These are phyloP conservation scores for Clanis bilineata DNA, from an alignment of 2,888 invertebrate genomes.

Conservation along the genomic window DNA sequence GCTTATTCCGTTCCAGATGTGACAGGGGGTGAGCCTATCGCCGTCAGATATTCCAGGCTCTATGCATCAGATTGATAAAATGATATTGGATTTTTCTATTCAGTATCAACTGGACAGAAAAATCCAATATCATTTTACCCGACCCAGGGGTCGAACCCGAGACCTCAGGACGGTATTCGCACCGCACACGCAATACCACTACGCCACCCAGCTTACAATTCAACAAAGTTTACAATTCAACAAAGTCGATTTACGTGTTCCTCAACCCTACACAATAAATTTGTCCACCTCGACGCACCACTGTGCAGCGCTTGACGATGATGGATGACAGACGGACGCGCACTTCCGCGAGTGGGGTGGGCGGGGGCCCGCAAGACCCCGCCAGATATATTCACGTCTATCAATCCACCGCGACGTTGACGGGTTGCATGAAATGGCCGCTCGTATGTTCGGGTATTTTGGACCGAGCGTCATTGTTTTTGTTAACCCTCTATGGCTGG, in stretches of 20 bases:
- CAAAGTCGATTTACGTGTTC: background rate
- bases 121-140: no score
- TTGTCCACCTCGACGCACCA: slow-evolving; percentile 21
- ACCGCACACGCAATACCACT: no score
- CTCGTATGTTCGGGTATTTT: slow-evolving; percentile 37
- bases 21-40: no score
- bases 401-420: slow-evolving; percentile 63
- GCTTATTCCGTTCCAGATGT: no score
- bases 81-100: no score
- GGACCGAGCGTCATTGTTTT: slow-evolving; percentile 22
- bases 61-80: no score
- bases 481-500: background rate
- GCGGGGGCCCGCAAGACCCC: slow-evolving; percentile 40
- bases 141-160: no score
- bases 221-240: background rate
- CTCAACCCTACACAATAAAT: slow-evolving; percentile 18
- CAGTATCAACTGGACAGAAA: no score
- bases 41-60: no score
- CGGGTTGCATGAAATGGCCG: slow-evolving; percentile 56
- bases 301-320: slow-evolving; percentile 57
- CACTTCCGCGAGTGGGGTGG: slow-evolving; percentile 39
- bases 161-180: no score
- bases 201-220: background rate
- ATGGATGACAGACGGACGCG: slow-evolving; percentile 60
- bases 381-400: slow-evolving; percentile 64